Evolutionary conservation across 2,888 invertebrate species (phyloP), one percentile per base, ranked within the genome.

Genomic region (Acronicta leporina): DNA sequence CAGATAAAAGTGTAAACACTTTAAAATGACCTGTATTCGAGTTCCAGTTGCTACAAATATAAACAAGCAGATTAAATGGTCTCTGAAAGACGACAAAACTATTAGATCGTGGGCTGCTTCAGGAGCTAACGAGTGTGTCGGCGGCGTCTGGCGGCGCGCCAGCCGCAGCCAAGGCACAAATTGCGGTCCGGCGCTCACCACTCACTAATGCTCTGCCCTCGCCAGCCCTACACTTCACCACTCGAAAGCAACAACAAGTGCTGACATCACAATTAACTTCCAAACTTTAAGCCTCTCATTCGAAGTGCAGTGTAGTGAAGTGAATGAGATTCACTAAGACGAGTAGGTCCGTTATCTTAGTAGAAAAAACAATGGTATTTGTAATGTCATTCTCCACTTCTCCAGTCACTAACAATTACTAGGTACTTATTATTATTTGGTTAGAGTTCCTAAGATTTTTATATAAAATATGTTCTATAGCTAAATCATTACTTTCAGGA

Each of bases 121-220:
- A 73, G 86, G 81, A 81, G 84, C 87, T 90, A 90, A 92, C 89
- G 89, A 91, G 88, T 86, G 82, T 81, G 86, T 82, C 83, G 83
- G 75, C 76, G 67, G 79, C 70, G 64, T 63, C 84, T 91, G 92
- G 92, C 88, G 40, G 6, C 53, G 30, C 45, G 91, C 92, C 92
- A 92, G 82, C 60, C 75, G 68, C 72, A 71, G 73, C 77, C 68
- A 68, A 70, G 64, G 83, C 85, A 88, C 90, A 88, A 88, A 91
- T 87, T 90, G 88, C 81, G 87, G 88, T 84, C 72, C 73, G 69
- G 74, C 67, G 68, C 65, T 77, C 67, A 54, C 68, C 54, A 48
- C 69, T 67, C 60, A 67, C 75, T 62, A 66, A 53, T 47, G 45
- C 53, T 48, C 64, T 69, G 71, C 66, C 65, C 70, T 63, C 63